phyloP scores from a whole-genome alignment of 1,140 invertebrate genomes.

The Propsilocerus akamusi region DNA sequence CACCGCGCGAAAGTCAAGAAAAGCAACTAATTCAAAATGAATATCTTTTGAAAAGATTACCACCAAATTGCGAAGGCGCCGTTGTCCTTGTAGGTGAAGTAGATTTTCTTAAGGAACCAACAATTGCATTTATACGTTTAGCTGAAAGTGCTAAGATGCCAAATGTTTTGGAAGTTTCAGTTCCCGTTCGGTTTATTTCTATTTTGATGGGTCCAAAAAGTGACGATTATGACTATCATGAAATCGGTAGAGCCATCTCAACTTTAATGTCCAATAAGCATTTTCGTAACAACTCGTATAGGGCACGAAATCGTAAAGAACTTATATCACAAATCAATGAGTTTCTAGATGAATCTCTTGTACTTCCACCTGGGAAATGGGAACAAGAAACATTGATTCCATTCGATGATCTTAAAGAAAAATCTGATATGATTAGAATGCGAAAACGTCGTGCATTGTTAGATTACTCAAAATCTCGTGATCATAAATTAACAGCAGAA shows the following conservation, averaged over 20 bases:
- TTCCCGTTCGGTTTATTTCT: slow-evolving; percentile 81
- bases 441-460: neutral
- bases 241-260: slow-evolving; percentile 79
- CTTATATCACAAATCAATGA: slow-evolving; percentile 76
- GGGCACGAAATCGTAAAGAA: slow-evolving; percentile 58
- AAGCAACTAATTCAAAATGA: slow-evolving; percentile 56
- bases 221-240: slow-evolving; percentile 71
- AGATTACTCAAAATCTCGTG: neutral
- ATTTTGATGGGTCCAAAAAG: slow-evolving; percentile 64
- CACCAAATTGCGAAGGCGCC: slow-evolving; percentile 62
- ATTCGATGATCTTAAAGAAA: slow-evolving; percentile 57
- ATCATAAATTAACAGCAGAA: neutral
- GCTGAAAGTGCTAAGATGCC: slow-evolving; percentile 62
- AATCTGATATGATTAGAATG: slow-evolving; percentile 14
- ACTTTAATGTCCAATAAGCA: slow-evolving; percentile 82
- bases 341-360: slow-evolving; percentile 75
- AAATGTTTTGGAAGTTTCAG: slow-evolving; percentile 70
- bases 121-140: slow-evolving; percentile 71
- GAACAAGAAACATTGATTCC: slow-evolving; percentile 70
- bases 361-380: slow-evolving; percentile 82
- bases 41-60: slow-evolving; percentile 64
- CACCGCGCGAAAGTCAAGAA: slow-evolving; percentile 21
- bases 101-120: slow-evolving; percentile 65
- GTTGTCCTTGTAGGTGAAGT: slow-evolving; percentile 57
- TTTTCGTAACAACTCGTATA: slow-evolving; percentile 77